A percentile compares a stretch with the other conserved stretches of the same genome.
Evolutionary conservation across 2,113 vertebrate genomes (phyloP).

Genomic region (Ivindomyrus marchei): DNA sequence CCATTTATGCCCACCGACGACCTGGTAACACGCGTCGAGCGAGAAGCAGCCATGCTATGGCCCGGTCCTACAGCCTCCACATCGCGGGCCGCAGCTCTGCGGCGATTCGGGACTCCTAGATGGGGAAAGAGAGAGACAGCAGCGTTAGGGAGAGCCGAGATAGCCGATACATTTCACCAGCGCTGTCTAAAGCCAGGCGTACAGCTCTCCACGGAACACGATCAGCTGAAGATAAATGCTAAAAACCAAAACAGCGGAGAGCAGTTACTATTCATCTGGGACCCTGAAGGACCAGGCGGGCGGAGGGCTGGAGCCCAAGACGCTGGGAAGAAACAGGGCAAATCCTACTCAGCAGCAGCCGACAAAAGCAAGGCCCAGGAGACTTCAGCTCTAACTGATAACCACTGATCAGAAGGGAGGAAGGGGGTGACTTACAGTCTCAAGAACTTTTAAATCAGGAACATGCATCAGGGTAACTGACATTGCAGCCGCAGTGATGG

Average conservation of each 20-base stretch:
- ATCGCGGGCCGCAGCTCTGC: conserved; percentile 87
- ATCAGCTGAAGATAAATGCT: background rate
- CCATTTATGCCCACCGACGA: conserved; percentile 99
- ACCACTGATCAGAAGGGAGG: background rate
- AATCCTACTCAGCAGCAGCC: background rate
- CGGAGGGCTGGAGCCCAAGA: background rate
- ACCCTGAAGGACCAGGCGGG: no score
- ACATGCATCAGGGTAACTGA: background rate
- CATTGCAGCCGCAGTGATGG: background rate
- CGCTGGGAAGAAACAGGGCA: background rate
- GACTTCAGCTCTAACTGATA: background rate
- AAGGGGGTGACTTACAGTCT: no score
- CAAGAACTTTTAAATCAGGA: background rate
- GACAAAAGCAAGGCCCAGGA: no score
- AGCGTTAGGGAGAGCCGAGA: background rate
- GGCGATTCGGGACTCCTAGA: conserved; percentile 77
- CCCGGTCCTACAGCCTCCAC: conserved; percentile 86
- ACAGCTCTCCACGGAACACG: background rate
- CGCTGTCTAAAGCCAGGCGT: background rate
- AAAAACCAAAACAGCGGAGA: background rate
- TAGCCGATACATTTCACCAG: background rate
- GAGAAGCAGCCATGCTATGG: conserved; percentile 99
- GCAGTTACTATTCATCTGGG: background rate
- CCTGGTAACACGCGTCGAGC: conserved; percentile 99
- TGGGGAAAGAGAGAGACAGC: conserved; percentile 54